Conservation (phyloP, 2,113 vertebrate species). For the Onychostruthus taczanowskii region DNA sequence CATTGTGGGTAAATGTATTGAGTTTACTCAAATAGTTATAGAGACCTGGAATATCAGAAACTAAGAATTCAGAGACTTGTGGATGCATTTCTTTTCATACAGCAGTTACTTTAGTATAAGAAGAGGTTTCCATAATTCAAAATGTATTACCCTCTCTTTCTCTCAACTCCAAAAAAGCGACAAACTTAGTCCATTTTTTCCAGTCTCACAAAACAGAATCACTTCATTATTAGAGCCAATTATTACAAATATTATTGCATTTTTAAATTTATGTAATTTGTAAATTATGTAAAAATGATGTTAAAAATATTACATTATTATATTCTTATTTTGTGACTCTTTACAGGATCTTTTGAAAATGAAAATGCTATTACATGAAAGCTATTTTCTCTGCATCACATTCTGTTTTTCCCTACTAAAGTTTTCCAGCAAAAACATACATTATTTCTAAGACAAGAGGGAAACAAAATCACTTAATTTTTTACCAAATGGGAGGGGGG, state of each 20-base stretch:
- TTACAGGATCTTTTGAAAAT: not conserved
- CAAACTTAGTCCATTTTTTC: not conserved
- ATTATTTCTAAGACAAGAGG: not conserved
- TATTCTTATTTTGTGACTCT: not conserved
- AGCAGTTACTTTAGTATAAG: not conserved
- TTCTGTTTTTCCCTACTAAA: not conserved
- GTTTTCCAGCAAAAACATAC: not conserved
- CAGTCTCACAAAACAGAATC: not conserved
- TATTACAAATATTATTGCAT: not conserved
- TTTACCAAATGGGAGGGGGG: not conserved
- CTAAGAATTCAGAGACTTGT: not conserved
- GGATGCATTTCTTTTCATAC: not conserved
- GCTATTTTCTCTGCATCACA: not conserved
- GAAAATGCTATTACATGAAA: not conserved
- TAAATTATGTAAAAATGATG: no score
- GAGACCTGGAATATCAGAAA: not conserved
- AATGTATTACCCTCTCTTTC: not conserved
- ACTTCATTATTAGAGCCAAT: not conserved
- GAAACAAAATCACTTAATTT: not conserved
- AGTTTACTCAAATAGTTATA: not conserved
- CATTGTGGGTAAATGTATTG: not conserved
- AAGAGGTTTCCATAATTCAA: not conserved
- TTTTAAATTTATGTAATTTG: not conserved
- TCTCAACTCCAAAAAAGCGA: not conserved
- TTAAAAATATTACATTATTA: no score